Conservation (phyloP, 2,113 vertebrate species). For the Ovibos moschatus region DNA sequence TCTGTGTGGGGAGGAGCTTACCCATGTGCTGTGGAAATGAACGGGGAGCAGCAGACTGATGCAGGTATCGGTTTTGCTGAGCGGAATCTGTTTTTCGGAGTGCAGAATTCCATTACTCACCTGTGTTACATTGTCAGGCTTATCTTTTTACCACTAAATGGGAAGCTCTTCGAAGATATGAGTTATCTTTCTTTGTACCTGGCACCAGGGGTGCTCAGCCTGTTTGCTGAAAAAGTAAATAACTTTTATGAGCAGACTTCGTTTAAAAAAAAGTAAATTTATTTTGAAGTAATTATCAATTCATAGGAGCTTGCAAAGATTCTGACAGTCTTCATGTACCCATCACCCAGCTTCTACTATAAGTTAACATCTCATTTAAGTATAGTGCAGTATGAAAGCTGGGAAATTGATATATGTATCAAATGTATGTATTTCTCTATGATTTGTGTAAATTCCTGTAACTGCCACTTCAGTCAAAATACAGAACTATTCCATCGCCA, state of each 20-base stretch:
- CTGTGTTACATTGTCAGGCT: background rate
- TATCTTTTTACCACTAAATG: background rate
- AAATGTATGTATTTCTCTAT: background rate
- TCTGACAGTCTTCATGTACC: background rate
- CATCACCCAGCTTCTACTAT: background rate
- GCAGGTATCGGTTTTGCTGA: constrained; percentile 76
- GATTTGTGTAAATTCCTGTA: background rate
- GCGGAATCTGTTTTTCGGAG: background rate
- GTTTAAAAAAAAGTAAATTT: constrained; percentile 9
- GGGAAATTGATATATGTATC: background rate
- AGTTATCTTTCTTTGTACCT: background rate
- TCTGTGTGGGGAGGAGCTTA: constrained; percentile 21
- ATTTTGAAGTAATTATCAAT: background rate
- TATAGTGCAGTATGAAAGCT: background rate
- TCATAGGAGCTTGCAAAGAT: background rate
- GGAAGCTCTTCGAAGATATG: background rate
- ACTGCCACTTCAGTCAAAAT: background rate
- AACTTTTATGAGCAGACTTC: background rate
- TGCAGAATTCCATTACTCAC: background rate
- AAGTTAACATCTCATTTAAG: background rate
- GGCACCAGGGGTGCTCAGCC: background rate
- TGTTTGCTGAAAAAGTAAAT: constrained; percentile 13
- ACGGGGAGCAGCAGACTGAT: constrained; percentile 84
- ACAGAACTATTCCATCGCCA: background rate
- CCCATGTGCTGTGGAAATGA: constrained; percentile 82